Evolutionary conservation across 2,797 vertebrate genomes (phyloP).

Genomic region (Gadopsis bispinosus): DNA sequence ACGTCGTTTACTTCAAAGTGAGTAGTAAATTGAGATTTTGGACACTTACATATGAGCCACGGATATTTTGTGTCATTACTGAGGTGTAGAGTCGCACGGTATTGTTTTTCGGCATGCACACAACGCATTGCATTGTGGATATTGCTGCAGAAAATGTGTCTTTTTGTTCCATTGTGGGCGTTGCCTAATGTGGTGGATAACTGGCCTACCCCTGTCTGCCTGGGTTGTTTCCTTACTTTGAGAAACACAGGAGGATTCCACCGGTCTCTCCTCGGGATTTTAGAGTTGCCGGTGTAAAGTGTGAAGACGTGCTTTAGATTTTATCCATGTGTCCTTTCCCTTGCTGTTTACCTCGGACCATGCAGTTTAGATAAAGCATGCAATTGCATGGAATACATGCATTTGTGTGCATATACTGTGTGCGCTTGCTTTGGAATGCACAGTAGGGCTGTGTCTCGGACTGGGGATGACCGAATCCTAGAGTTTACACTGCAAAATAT

Average conservation of each 20-base stretch:
- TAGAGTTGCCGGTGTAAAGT: constrained; percentile 20
- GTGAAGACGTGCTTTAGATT: constrained; percentile 11
- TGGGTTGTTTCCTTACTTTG: constrained; percentile 4
- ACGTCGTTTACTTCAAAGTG: background rate
- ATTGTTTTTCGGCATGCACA: background rate
- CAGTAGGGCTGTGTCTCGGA: background rate
- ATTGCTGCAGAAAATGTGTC: background rate
- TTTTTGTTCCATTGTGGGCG: background rate
- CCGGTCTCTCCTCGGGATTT: constrained; percentile 15
- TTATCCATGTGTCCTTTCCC: constrained; percentile 25
- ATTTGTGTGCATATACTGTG: background rate
- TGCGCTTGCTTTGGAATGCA: background rate
- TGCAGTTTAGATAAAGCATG: background rate
- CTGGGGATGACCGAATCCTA: background rate
- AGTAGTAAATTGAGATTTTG: background rate
- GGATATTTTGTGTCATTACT: background rate
- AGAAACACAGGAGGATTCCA: constrained; percentile 38
- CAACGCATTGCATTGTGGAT: background rate
- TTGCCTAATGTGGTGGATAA: background rate
- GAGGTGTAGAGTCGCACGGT: background rate
- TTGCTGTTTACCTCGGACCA: constrained; percentile 5
- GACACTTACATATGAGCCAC: background rate
- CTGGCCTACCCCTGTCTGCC: constrained; percentile 2
- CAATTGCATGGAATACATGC: background rate
- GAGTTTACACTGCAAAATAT: background rate